Conservation (phyloP, 2,888 invertebrate genomes). For the Caenorhabditis sinica region DNA sequence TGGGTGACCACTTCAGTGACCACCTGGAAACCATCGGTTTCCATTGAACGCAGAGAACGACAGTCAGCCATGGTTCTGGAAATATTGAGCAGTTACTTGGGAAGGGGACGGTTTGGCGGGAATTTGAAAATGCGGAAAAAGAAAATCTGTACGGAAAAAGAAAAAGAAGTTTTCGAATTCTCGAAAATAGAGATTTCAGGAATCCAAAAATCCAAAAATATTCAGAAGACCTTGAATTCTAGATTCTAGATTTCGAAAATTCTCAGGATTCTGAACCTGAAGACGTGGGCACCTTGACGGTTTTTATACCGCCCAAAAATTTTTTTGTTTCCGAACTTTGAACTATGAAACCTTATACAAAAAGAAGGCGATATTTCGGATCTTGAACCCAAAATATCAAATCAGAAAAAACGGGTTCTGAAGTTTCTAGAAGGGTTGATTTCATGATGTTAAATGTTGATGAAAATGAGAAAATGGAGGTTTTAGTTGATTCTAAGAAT, state of each 20-base stretch:
- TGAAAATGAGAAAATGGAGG: no score
- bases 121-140: not conserved
- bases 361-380: no score
- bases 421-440: not conserved
- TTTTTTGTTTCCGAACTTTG: not conserved
- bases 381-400: not conserved
- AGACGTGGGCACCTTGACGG: no score
- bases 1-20: conserved; percentile 84
- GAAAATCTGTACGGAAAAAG: no score
- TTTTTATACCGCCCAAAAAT: not conserved
- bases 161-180: no score
- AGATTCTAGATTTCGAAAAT: no score
- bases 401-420: not conserved
- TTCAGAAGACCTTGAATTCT: no score
- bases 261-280: no score
- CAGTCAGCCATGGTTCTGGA: conserved; percentile 60
- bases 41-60: conserved; percentile 67
- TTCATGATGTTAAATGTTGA: not conserved
- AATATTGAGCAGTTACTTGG: not conserved
- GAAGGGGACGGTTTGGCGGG: not conserved
- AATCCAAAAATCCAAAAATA: no score
- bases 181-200: no score
- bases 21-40: conserved; percentile 76
- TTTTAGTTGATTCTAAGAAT: no score
- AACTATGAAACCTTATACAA: conserved; percentile 2